A percentile compares a stretch with the other conserved stretches of the same genome.
Evolutionary conservation across 2,113 vertebrate genomes (phyloP).

Genomic region (Gorsachius goisagi): DNA sequence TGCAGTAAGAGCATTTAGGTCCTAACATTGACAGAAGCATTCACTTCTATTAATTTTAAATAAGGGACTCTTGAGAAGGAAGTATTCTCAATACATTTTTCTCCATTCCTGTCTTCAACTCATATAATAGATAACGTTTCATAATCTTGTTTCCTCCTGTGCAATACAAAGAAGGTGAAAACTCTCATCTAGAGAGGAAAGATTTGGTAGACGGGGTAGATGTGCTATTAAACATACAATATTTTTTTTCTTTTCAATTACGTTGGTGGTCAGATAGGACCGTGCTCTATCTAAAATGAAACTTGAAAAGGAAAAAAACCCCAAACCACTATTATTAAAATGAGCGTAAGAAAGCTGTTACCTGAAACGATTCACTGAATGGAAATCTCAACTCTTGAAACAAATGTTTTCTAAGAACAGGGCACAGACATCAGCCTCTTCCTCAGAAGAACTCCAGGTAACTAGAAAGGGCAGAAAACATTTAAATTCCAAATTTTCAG

Average conservation of each 20-base stretch:
- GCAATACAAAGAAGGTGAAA: neutral
- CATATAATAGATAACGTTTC: neutral
- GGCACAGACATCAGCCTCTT: neutral
- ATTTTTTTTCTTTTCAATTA: neutral
- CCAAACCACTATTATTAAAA: slow-evolving; percentile 28
- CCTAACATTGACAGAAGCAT: neutral
- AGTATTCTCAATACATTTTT: neutral
- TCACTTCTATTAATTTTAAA: neutral
- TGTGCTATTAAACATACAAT: neutral
- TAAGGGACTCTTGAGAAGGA: neutral
- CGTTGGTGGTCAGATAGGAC: neutral
- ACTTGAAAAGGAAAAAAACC: neutral
- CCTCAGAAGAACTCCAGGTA: neutral
- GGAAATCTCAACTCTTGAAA: slow-evolving; percentile 18
- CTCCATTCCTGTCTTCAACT: neutral
- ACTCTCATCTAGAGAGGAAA: neutral
- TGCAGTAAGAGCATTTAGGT: neutral
- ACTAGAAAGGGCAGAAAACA: neutral
- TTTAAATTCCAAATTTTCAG: neutral
- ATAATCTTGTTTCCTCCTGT: neutral
- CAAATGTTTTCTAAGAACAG: slow-evolving; percentile 9
- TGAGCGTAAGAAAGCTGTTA: neutral
- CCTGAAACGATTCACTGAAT: slow-evolving; percentile 24
- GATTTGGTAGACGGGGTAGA: neutral
- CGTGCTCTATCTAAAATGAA: slow-evolving; percentile 30